These are phyloP conservation scores for Dicroscelio sp. DNA, from an alignment of 2,888 invertebrate genomes.

Conservation along the genomic window DNA sequence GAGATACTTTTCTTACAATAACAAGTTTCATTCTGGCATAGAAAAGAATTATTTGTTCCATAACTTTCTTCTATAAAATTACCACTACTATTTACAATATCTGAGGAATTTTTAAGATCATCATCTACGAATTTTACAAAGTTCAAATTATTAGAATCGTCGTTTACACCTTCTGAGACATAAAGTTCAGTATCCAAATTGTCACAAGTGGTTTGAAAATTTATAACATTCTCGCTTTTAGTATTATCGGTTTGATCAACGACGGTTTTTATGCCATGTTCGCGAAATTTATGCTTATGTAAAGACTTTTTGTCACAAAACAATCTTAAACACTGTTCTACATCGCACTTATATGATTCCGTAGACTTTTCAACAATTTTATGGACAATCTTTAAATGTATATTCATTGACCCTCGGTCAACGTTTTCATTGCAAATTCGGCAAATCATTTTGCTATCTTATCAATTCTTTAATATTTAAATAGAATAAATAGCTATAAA, in stretches of 20 bases:
- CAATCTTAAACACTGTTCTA: background rate
- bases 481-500: too few species aligned
- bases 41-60: background rate
- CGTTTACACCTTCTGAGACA: too few species aligned
- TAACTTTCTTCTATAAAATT: background rate
- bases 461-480: too few species aligned
- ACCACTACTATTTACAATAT: too few species aligned
- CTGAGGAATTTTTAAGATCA: background rate
- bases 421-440: conserved; percentile 1
- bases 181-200: too few species aligned
- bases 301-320: background rate
- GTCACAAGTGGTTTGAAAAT: too few species aligned
- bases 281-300: background rate
- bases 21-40: conserved; percentile 37
- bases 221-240: background rate
- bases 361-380: background rate
- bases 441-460: conserved; percentile 24
- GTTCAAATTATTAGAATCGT: too few species aligned
- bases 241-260: background rate
- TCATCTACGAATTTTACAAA: too few species aligned
- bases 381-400: conserved; percentile 19
- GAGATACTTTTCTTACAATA: background rate
- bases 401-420: background rate
- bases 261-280: background rate
- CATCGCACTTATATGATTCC: background rate